Percentiles rank a stretch among this genome's conserved stretches.
These are phyloP conservation scores for Bujurquina vittata DNA, from an alignment of 2,113 vertebrate genomes.

Conservation along the genomic window DNA sequence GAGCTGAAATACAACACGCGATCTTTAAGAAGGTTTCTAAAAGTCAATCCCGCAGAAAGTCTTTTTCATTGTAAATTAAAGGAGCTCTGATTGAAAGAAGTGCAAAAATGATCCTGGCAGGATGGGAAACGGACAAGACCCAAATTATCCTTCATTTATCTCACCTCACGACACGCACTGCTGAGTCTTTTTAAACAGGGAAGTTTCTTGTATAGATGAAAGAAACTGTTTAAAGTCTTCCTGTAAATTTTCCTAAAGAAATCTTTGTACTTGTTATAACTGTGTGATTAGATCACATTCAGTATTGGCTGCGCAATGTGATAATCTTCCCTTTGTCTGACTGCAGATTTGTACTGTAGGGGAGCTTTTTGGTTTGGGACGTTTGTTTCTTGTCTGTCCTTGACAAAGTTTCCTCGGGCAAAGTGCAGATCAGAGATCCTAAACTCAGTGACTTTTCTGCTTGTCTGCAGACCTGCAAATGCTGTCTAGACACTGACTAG, in stretches of 20 bases:
- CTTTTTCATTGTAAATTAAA: background rate
- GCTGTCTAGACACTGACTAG: constrained; percentile 57
- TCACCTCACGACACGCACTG: background rate
- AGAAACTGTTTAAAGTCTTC: constrained; percentile 17
- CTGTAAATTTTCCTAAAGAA: constrained; percentile 27
- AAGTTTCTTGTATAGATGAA: constrained; percentile 4
- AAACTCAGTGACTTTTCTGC: constrained; percentile 35
- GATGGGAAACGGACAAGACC: background rate
- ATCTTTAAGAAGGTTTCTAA: background rate
- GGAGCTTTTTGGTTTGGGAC: background rate
- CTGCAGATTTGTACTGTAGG: background rate
- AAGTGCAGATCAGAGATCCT: constrained; percentile 25
- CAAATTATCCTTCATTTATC: background rate
- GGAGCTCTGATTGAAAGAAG: constrained; percentile 14
- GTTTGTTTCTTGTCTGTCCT: background rate
- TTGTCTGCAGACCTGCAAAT: constrained; percentile 27
- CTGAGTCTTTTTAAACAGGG: background rate
- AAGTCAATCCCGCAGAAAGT: background rate
- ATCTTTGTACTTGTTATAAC: background rate
- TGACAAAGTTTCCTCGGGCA: constrained; percentile 12
- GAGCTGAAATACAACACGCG: background rate
- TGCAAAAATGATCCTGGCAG: constrained; percentile 1
- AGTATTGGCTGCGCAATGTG: constrained; percentile 1
- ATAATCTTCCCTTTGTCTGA: constrained; percentile 7
- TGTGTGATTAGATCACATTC: background rate